Conservation (phyloP, 2,113 vertebrate genomes). For the Chaetorhynchus papuensis region DNA sequence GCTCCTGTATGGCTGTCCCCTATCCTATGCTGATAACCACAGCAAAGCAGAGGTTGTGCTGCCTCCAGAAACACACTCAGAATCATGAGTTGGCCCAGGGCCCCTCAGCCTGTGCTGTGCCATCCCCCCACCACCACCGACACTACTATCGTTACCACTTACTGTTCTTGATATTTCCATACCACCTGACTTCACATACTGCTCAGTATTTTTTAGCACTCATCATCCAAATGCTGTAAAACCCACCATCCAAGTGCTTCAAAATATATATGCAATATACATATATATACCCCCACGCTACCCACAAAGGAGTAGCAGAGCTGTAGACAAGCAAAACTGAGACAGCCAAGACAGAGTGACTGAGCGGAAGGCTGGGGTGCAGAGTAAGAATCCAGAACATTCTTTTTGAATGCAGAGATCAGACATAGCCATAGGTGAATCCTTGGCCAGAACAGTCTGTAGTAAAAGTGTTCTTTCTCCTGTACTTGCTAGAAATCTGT, state of each 20-base stretch:
- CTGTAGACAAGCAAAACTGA: neutral
- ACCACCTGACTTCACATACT: neutral
- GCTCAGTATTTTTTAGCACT: neutral
- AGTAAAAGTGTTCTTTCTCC: neutral
- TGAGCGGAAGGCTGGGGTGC: neutral
- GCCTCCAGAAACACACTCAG: neutral
- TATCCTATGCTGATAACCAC: neutral
- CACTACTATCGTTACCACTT: neutral
- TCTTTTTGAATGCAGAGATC: neutral
- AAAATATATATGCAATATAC: neutral
- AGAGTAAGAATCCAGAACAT: neutral
- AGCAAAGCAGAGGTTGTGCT: neutral
- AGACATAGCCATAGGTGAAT: neutral
- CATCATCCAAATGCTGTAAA: neutral
- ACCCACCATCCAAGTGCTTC: neutral
- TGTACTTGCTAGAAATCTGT: neutral
- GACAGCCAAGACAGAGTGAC: neutral
- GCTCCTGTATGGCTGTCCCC: neutral
- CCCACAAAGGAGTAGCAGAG: slow-evolving; percentile 1
- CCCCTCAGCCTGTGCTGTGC: neutral
- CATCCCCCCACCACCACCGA: neutral
- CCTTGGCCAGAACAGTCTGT: neutral
- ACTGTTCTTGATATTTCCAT: neutral
- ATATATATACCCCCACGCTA: neutral
- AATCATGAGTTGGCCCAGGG: neutral